Evolutionary conservation across 1,140 invertebrate species (phyloP), one percentile per base, ranked within the genome.

Genomic region (Meloidogyne hapla): DNA sequence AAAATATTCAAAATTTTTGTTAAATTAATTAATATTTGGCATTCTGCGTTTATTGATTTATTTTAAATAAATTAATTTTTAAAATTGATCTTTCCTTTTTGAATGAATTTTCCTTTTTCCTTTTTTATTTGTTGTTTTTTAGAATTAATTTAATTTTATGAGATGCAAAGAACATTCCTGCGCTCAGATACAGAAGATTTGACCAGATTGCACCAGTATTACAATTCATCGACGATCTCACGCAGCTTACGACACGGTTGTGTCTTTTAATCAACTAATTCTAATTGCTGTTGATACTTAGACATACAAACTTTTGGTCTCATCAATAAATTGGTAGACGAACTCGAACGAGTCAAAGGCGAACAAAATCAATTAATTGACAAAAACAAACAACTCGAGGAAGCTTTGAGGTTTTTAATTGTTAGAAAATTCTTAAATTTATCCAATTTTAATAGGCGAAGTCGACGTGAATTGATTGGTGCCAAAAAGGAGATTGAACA

Each of bases 91-190:
- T n/a, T n/a, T n/a, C n/a, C n/a, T n/a, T n/a, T n/a, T n/a, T n/a
- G n/a, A n/a, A n/a, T n/a, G n/a, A n/a, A n/a, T n/a, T n/a, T n/a
- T n/a, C n/a, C n/a, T n/a, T n/a, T n/a, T n/a, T n/a, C n/a, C n/a
- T n/a, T n/a, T n/a, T n/a, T n/a, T n/a, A n/a, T n/a, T n/a, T n/a
- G n/a, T n/a, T n/a, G n/a, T 18, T 21, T 40, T 40, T 25, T 66
- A 40, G 5, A 5, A 13, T 26, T 21, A 13, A 18, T 25, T 66
- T 25, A 25, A 66, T 38, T 42, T 69, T 70, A 40, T 28, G 21
- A 18, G 48, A 73, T 73, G 70, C 70, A 73, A 63, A 23, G 70
- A 73, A 73, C 70, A 61, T 73, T 73, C 64, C 40, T 73, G 56
- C 26, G n/a, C 13, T 65, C 48, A 62, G 42, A 61, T 21, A 26